A percentile compares a stretch with the other conserved stretches of the same genome.
phyloP scores from a whole-genome alignment of 2,797 vertebrate species.

The Naso thynnoides region DNA sequence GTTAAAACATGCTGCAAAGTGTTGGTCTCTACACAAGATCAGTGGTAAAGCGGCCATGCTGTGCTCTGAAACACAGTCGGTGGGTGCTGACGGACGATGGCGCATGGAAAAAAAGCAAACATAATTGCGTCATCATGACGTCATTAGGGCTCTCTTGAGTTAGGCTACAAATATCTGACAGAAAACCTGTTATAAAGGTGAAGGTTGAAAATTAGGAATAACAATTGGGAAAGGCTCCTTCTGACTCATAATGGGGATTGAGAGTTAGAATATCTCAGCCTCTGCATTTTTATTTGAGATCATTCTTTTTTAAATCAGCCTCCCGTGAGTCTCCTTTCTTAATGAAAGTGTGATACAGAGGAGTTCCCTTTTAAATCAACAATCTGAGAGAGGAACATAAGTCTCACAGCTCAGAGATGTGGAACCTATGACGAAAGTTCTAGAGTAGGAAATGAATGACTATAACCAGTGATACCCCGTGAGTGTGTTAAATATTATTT shows the following conservation, averaged over 20 bases:
- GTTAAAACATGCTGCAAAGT: no score
- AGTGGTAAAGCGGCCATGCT: no score
- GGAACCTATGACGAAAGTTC: constrained; percentile 1
- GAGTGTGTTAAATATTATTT: constrained; percentile 11
- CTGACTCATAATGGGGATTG: not conserved
- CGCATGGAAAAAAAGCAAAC: not conserved
- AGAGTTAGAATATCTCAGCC: not conserved
- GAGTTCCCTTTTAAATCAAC: constrained; percentile 6
- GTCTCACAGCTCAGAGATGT: not conserved
- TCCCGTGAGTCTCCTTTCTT: not conserved
- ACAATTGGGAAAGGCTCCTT: not conserved
- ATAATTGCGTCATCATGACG: constrained; percentile 4
- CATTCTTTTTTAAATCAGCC: not conserved
- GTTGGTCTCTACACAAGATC: no score
- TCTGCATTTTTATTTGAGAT: not conserved
- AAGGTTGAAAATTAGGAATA: not conserved
- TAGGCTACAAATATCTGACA: not conserved
- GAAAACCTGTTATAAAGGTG: not conserved
- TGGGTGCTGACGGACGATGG: no score
- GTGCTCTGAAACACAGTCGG: no score
- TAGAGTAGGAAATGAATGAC: not conserved
- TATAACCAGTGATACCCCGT: constrained; percentile 10
- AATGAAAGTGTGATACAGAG: not conserved
- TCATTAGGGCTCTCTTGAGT: constrained; percentile 4
- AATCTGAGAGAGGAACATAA: not conserved